Percentiles rank a stretch among this genome's conserved stretches.
phyloP scores from a whole-genome alignment of 2,113 vertebrate genomes.

The Brienomyrus longianalis region DNA sequence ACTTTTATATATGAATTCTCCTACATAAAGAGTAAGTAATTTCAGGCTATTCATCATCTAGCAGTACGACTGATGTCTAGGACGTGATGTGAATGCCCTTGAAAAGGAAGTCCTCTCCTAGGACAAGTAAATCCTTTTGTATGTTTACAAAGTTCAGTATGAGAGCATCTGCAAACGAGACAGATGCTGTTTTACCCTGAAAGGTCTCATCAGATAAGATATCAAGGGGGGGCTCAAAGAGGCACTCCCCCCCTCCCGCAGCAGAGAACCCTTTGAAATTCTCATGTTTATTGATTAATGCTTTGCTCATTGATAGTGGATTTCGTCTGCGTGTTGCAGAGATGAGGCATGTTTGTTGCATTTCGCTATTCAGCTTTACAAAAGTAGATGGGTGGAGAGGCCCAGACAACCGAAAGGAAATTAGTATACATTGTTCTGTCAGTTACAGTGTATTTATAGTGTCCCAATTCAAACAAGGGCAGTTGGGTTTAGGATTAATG shows the following conservation, averaged over 20 bases:
- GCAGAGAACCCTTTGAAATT: not conserved
- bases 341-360: not conserved
- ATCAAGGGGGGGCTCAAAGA: not conserved
- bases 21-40: constrained; percentile 44
- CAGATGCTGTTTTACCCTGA: not conserved
- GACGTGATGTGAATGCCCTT: constrained; percentile 30
- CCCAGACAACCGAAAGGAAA: not conserved
- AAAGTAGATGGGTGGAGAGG: not conserved
- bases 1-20: constrained; percentile 40
- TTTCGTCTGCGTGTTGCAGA: not conserved
- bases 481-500: not conserved
- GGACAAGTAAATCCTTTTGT: not conserved
- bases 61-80: constrained; percentile 33
- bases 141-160: not conserved
- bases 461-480: not conserved
- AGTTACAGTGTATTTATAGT: not conserved
- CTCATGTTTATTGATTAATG: not conserved
- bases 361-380: not conserved
- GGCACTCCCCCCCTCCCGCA: not conserved
- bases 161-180: not conserved
- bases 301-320: not conserved
- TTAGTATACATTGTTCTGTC: not conserved
- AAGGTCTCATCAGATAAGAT: not conserved
- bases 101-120: not conserved
- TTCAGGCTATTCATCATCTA: constrained; percentile 47